Evolutionary conservation across 2,113 vertebrate genomes (phyloP).

Genomic region (Motacilla alba): DNA sequence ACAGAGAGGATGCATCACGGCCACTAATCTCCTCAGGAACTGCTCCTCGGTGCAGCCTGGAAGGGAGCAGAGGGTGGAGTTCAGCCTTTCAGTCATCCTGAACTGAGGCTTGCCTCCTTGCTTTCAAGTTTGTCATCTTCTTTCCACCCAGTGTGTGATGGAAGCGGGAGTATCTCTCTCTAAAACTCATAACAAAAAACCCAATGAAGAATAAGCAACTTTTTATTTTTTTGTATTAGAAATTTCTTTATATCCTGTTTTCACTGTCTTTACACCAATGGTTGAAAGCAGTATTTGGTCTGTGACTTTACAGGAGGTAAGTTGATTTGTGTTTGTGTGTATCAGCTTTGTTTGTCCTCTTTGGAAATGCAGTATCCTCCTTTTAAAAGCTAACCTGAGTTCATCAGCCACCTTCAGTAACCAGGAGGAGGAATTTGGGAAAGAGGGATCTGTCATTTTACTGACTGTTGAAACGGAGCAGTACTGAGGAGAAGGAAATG

Average conservation of each 20-base stretch:
- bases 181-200: background rate
- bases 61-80: conserved; percentile 59
- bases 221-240: conserved; percentile 24
- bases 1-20: background rate
- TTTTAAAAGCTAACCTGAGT: conserved; percentile 49
- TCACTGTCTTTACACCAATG: conserved; percentile 76
- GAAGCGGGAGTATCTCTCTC: background rate
- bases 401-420: background rate
- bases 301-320: conserved; percentile 80
- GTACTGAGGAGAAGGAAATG: background rate
- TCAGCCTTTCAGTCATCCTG: conserved; percentile 7
- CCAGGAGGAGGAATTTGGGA: background rate
- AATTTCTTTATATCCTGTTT: conserved; percentile 68
- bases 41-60: background rate
- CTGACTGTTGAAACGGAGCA: background rate
- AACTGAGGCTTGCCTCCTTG: conserved; percentile 39
- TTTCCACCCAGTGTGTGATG: background rate
- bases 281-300: conserved; percentile 76
- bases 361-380: conserved; percentile 78
- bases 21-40: background rate
- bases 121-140: background rate
- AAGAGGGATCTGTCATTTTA: background rate
- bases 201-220: conserved; percentile 5
- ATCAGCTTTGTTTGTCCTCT: conserved; percentile 44
- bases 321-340: conserved; percentile 72